Evolutionary conservation across 2,113 vertebrate species (phyloP).

Genomic region (Galeopterus variegatus): DNA sequence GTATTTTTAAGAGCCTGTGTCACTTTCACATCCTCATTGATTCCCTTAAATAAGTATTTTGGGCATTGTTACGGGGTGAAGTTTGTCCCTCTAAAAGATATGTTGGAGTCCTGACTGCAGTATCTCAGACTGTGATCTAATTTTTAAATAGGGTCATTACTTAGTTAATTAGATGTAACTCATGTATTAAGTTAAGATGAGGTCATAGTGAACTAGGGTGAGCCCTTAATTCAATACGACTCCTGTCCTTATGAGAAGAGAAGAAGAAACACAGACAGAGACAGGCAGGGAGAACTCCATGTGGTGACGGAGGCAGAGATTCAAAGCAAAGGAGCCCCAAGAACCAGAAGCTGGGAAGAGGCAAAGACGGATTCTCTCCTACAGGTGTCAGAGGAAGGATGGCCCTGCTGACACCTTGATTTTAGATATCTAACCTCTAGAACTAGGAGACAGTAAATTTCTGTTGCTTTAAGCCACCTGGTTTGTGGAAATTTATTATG

Average conservation of each 20-base stretch:
- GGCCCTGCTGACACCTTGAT: not conserved
- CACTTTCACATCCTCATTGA: not conserved
- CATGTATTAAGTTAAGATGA: not conserved
- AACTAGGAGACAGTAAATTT: not conserved
- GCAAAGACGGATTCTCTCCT: not conserved
- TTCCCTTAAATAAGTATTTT: not conserved
- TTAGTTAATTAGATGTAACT: not conserved
- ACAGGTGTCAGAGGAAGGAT: not conserved
- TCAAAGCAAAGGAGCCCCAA: not conserved
- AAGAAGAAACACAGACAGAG: not conserved
- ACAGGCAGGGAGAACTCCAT: no score
- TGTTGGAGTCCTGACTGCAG: not conserved
- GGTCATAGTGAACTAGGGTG: not conserved
- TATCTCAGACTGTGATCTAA: conserved; percentile 4
- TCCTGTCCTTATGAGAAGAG: not conserved
- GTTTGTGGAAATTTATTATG: not conserved
- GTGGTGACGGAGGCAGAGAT: not conserved
- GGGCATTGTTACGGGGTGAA: not conserved
- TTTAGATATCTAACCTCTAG: not conserved
- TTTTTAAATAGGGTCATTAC: not conserved
- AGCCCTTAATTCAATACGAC: not conserved
- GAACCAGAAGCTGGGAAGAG: not conserved
- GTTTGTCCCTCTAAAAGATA: not conserved
- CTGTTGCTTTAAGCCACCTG: not conserved
- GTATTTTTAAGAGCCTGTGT: not conserved